These are phyloP conservation scores for Abscondita cerata DNA, from an alignment of 2,888 invertebrate species.

Conservation along the genomic window DNA sequence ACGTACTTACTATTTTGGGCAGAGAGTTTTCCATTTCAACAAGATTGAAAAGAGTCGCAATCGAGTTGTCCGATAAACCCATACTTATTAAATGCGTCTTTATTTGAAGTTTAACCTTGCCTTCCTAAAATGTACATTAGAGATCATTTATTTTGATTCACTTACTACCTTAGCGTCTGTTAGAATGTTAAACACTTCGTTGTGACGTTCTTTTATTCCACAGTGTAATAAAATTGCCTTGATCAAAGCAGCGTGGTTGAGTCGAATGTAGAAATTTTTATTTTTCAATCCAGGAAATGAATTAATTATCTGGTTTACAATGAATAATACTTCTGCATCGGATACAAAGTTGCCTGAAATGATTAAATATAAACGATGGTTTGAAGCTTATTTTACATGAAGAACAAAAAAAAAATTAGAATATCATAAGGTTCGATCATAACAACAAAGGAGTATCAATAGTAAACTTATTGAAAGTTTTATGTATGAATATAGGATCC, in stretches of 20 bases:
- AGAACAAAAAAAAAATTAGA: too few species aligned
- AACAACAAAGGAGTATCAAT: too few species aligned
- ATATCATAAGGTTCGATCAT: too few species aligned
- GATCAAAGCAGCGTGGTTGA: slow-evolving; percentile 82
- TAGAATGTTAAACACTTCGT: slow-evolving; percentile 61
- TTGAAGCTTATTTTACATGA: too few species aligned
- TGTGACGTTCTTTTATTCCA: slow-evolving; percentile 75
- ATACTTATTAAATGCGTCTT: slow-evolving; percentile 72
- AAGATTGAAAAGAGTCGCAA: slow-evolving; percentile 68
- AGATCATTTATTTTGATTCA: not conserved
- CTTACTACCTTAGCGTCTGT: slow-evolving; percentile 59
- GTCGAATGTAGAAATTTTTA: slow-evolving; percentile 71
- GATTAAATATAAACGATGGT: slow-evolving; percentile 2
- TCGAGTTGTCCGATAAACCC: slow-evolving; percentile 72
- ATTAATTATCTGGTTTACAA: slow-evolving; percentile 76
- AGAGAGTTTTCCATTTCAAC: slow-evolving; percentile 72
- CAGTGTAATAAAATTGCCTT: slow-evolving; percentile 79
- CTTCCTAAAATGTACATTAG: slow-evolving; percentile 59
- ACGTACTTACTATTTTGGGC: slow-evolving; percentile 66
- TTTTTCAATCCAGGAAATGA: slow-evolving; percentile 71
- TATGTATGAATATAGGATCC: too few species aligned
- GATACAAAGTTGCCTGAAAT: slow-evolving; percentile 71
- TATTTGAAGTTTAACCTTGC: slow-evolving; percentile 72
- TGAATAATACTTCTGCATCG: slow-evolving; percentile 85
- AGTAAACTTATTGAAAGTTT: too few species aligned